phyloP scores from a whole-genome alignment of 2,797 vertebrate genomes.

The Arnoldichthys spilopterus region DNA sequence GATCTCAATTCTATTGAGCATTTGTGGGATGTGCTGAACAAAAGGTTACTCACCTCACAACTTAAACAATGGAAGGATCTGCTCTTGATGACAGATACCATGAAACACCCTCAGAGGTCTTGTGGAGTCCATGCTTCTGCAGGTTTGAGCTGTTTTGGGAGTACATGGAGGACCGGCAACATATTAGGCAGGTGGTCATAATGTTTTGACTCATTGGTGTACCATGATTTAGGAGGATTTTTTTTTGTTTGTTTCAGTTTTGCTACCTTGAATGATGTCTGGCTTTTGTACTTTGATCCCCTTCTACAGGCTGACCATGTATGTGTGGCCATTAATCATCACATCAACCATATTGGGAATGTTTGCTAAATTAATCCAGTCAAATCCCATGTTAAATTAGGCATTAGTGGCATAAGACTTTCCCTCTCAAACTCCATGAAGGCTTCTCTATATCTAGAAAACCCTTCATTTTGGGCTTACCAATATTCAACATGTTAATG shows the following conservation, averaged over 20 bases:
- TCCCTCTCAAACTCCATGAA: not conserved
- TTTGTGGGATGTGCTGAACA: no score
- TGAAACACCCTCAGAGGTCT: no score
- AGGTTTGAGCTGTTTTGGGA: no score
- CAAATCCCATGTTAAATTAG: conserved; percentile 28
- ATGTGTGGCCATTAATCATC: conserved; percentile 16
- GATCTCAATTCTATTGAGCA: no score
- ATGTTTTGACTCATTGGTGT: no score
- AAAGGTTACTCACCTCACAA: no score
- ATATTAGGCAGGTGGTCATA: no score
- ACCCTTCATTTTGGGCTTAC: not conserved
- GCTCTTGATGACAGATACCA: no score
- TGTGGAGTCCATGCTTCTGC: no score
- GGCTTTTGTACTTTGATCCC: conserved; percentile 7
- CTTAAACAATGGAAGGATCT: no score
- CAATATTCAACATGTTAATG: conserved; percentile 14
- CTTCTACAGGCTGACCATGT: not conserved
- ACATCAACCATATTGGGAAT: not conserved
- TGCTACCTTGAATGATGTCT: not conserved
- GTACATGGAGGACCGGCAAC: no score
- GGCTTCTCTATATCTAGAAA: not conserved
- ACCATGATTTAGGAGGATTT: no score
- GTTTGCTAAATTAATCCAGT: conserved; percentile 14
- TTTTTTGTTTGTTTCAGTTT: not conserved
- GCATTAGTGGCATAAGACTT: not conserved